Evolutionary conservation across 2,113 vertebrate genomes (phyloP), one percentile per base, ranked within the genome.

Genomic region (Hypomesus transpacificus): DNA sequence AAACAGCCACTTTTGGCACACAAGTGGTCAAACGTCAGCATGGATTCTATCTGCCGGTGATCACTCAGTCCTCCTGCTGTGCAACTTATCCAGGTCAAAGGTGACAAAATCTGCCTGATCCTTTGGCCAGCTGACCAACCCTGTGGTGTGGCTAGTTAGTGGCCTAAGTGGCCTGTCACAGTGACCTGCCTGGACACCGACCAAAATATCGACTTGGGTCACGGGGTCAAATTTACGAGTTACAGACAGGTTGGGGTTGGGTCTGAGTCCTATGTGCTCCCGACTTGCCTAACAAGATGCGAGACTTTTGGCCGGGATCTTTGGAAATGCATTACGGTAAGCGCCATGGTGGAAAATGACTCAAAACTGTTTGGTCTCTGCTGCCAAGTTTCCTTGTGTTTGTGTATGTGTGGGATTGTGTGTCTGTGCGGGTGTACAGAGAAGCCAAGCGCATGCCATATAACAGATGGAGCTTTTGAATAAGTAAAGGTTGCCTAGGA

Each of bases 401-500:
- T 52, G 61, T 71, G 65, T 63, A 65, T 69, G 68, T 50, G 63
- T 57, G 70, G 31, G 68, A 57, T 21, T 63, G 64, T 59, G 50
- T 71, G 76, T 71, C 31, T 28, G 21, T 28, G 34, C 14, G 68
- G 39, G 22, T 24, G 70, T 13, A 13, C 39, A 16, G 54, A 28
- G 16, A 51, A 74, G 80, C 71, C 79, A 85, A 82, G 77, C 76
- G 80, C 70, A 69, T 71, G 74, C 82, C 81, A 80, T 77, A 74
- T 68, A 87, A 80, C 91, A 90, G 84, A 90, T 90, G 88, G 88
- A 83, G 76, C 80, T 76, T 82, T 83, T 85, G 87, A 92, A 90
- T 91, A 86, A 88, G 87, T 91, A 89, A 88, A 89, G 82, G 81
- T 76, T 84, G 81, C 6, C 31, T 34, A 34, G 31, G 66, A 79